A percentile compares a stretch with the other conserved stretches of the same genome.
Evolutionary conservation across 2,888 invertebrate genomes (phyloP).

Genomic region (Lepidonotus clava): DNA sequence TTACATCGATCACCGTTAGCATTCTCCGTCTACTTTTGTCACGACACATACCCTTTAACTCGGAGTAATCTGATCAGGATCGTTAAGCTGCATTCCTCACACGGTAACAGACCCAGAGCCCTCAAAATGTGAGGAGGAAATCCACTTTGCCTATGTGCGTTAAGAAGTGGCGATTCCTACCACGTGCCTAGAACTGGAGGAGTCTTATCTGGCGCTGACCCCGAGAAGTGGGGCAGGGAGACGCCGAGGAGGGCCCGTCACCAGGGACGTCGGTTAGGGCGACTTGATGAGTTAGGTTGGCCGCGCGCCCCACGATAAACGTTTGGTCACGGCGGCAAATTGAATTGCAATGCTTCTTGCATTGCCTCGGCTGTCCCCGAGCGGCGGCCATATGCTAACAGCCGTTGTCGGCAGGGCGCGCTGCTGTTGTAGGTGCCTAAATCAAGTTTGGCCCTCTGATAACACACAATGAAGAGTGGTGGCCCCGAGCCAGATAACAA

Average conservation of each 20-base stretch:
- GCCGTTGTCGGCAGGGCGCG: neutral
- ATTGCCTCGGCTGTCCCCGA: neutral
- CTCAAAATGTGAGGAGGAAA: no score
- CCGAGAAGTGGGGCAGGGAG: neutral
- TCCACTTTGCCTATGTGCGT: no score
- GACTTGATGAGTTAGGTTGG: slow-evolving; percentile 31
- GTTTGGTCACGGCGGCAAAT: neutral
- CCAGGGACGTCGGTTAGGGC: neutral
- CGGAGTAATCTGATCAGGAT: no score
- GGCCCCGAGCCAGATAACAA: slow-evolving; percentile 10
- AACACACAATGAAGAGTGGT: neutral
- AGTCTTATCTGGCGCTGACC: neutral
- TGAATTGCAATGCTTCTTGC: neutral
- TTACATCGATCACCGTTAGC: no score
- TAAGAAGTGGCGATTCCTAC: no score
- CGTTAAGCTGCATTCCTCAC: no score
- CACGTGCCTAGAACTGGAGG: neutral
- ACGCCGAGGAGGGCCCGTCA: neutral
- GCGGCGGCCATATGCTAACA: neutral
- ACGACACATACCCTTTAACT: no score
- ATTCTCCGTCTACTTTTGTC: no score
- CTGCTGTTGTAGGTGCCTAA: slow-evolving; percentile 19
- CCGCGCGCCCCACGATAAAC: neutral
- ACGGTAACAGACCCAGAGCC: no score
- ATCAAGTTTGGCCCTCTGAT: slow-evolving; percentile 17